Base-by-base conservation (phyloP, 2,888 invertebrate genomes). In the Cheilosia soror region DNA sequence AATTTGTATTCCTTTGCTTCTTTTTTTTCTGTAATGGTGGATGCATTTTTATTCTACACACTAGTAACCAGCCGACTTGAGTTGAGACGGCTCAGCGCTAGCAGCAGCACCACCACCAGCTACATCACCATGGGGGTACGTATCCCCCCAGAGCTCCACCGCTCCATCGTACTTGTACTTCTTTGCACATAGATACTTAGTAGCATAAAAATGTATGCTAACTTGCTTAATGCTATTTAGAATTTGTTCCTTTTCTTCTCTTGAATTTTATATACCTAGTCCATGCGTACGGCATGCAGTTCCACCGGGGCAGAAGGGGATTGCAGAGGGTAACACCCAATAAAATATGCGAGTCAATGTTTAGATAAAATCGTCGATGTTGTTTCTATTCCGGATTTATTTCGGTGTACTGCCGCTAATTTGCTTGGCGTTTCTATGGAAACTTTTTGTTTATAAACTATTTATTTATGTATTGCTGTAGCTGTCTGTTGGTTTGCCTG, bases 341-440 rank as follows among this genome's bases (percentile, higher is more conserved):
- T 85, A 81, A 85, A 85, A 85, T 76, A 71, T 81, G 80, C 81
- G 72, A 85, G 76, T 81, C 72, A 81, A 77, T 85, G 85, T 85
- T 85, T 85, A 81, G 76, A 85, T 68, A 60, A 58, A 37, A 53
- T 51, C 29, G 15, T 68, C 53, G 72, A 44, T 79, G 79, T 49
- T 73, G 15, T 79, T 68, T 75, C 44, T 72, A 57, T 81, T 81
- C 37, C 44, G 57, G 68, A 85, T 85, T 81, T 85, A 85, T 85
- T 85, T 85, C 66, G 81, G 72, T 85, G 55, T 49, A 57, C 62
- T 66, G 73, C 66, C 60, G 72, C 81, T 81, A 85, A 85, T 85
- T 81, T 77, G 76, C 55, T 33, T 49, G 72, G 53, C 53, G 66
- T 49, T 66, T 83, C 60, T 68, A 75, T 53, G 55, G 37, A 66